These are phyloP conservation scores for Crenuchus spilurus DNA, from an alignment of 2,797 vertebrate species.

Conservation along the genomic window DNA sequence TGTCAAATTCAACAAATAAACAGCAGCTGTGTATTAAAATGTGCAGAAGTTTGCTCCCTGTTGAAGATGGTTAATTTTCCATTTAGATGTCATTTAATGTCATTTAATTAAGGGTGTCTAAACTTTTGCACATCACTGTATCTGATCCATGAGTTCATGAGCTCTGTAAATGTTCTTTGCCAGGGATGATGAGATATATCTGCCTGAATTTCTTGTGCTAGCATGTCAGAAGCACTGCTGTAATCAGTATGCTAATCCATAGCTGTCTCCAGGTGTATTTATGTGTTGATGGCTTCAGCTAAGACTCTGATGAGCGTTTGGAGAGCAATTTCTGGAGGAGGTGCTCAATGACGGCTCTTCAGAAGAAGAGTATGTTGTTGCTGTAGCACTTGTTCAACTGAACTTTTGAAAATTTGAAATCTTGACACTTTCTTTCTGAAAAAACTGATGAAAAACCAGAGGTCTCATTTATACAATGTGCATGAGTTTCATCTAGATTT, in stretches of 20 bases:
- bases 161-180: not conserved
- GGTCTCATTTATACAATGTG: no score
- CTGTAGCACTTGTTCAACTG: not conserved
- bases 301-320: slow-evolving; percentile 6
- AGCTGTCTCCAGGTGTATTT: slow-evolving; percentile 16
- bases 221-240: not conserved
- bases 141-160: no score
- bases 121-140: no score
- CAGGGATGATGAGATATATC: not conserved
- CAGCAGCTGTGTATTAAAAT: no score
- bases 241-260: slow-evolving; percentile 25
- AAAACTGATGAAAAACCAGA: not conserved
- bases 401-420: not conserved
- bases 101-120: no score
- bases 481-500: no score
- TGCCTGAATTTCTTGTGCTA: not conserved
- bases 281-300: slow-evolving; percentile 2
- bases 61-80: no score
- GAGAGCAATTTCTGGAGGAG: slow-evolving; percentile 10
- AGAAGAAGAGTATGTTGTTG: not conserved
- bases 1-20: no score
- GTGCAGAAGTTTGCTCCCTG: no score
- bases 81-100: no score
- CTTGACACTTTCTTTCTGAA: not conserved
- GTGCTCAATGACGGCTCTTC: not conserved